Evolutionary conservation across 2,888 invertebrate species (phyloP).

Genomic region (Dryococelus australis): DNA sequence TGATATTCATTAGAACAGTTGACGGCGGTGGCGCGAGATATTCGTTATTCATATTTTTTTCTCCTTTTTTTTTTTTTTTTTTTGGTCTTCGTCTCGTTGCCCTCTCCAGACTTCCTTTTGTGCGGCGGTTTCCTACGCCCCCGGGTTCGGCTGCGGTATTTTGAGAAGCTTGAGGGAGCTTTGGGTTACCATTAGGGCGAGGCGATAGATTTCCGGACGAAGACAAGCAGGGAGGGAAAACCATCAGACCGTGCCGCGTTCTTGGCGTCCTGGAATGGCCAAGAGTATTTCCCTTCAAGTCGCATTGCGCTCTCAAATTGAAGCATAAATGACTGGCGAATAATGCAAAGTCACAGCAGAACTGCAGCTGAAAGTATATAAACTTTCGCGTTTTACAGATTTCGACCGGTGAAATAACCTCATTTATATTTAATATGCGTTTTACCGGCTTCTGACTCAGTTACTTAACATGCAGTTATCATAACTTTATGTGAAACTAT

Average conservation of each 20-base stretch:
- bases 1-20: constrained; percentile 44
- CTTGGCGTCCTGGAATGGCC: not conserved
- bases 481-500: no score
- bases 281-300: not conserved
- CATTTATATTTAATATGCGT: no score
- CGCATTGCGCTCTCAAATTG: not conserved
- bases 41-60: constrained; percentile 21
- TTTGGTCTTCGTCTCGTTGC: not conserved
- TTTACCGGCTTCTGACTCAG: no score
- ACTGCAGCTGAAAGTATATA: no score
- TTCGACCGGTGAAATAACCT: no score
- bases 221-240: not conserved
- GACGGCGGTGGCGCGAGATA: constrained; percentile 34
- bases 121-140: not conserved
- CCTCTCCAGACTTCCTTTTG: constrained; percentile 19
- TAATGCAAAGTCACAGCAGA: not conserved
- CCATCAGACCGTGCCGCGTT: not conserved
- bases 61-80: not conserved
- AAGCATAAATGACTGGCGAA: not conserved
- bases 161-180: constrained; percentile 4
- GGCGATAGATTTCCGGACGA: not conserved
- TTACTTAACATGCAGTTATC: no score
- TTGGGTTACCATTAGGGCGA: constrained; percentile 16
- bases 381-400: no score
- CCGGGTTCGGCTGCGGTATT: constrained; percentile 4